Base-by-base conservation (phyloP, 2,113 vertebrate species). In the Hepsetus odoe region DNA sequence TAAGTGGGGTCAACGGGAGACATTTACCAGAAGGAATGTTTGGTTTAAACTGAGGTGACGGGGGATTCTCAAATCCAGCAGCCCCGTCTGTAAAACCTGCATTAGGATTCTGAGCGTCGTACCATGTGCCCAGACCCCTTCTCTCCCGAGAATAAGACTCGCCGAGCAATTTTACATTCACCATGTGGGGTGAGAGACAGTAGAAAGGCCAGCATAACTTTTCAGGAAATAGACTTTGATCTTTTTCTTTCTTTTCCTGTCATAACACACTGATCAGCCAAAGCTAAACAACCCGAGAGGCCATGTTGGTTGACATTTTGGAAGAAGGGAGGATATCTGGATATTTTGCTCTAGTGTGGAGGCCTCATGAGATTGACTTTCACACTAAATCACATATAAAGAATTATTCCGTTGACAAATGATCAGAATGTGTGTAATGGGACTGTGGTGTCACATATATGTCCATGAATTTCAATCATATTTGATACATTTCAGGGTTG, bases 61-160 rank as follows among this genome's bases (percentile, higher is more conserved):
- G 16, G 26, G 14, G 51, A 56, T 44, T 26, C 59, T 42, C 44
- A 49, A 14, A 67, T 67, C 59, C 62, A 55, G 26, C 53, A 58
- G 46, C 30, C 9, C 14, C 12, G 40, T 53, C 44, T 73, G 56
- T 70, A 75, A 59, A 49, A n/a, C 32, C 65, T 62, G 65, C 24
- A 80, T 67, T 74, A 22, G 30, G 49, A 77, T 71, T 38, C 74
- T 44, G 46, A 46, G 13, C 30, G 66, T 59, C 46, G 32, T 66
- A 33, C 44, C 16, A 76, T 49, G 55, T 35, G 33, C 58, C 28
- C 20, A 24, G n/a, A 35, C 38, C 56, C 44, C 14, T 9, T 30
- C 71, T 13, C 22, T 76, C 61, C 32, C 35, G 73, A 55, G 61
- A 55, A 24, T 35, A 24, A 22, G 18, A 22, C 40, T 24, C 38